Evolutionary conservation across 2,888 invertebrate species (phyloP), one percentile per base, ranked within the genome.

Genomic region (Drosophila borealis): DNA sequence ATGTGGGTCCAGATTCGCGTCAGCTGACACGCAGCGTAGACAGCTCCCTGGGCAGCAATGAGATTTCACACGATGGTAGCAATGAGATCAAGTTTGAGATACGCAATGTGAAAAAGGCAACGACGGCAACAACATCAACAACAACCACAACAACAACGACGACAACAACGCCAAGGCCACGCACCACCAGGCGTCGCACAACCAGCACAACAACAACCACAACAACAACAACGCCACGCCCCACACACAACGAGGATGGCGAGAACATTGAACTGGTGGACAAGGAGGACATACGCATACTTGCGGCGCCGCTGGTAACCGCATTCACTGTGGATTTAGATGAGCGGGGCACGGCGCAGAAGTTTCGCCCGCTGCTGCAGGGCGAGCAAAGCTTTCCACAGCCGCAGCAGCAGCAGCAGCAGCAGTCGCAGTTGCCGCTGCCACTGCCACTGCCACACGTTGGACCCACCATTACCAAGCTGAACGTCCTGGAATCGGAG

Each of bases 271-370:
- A 95, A 90, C 94, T 95, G 77, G 95, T 95, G 3, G 94, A 94
- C 82, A 94, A 95, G 88, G 93, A 94, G 67, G 95, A 95, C 67
- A 96, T 97, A 1, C 96, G 96, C 91, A 96, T 97, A 53, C 96
- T 95, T 87, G 95, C 95, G 78, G 97, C 97, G 3, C 97, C 97
- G 0, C 90, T 97, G 65, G 96, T 97, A 0, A 96, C 96, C 2
- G 97, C 97, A 0, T 97, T 97, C 86, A 97, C 97, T 0, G 96
- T 97, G 0, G 96, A 97, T 75, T 95, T 97, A 91, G 97, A 97
- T 88, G 95, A 95, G 74, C 93, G 94, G 33, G 97, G 97, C 1
- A 90, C 95, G n/a, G 96, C 97, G 0, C 95, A 96, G 80, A 96
- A 95, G 90, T 96, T 97, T 0, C 95, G 96, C 54, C 96, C 97